These are phyloP conservation scores for Scaptomyza hsui DNA, from an alignment of 1,140 invertebrate genomes.

Conservation along the genomic window DNA sequence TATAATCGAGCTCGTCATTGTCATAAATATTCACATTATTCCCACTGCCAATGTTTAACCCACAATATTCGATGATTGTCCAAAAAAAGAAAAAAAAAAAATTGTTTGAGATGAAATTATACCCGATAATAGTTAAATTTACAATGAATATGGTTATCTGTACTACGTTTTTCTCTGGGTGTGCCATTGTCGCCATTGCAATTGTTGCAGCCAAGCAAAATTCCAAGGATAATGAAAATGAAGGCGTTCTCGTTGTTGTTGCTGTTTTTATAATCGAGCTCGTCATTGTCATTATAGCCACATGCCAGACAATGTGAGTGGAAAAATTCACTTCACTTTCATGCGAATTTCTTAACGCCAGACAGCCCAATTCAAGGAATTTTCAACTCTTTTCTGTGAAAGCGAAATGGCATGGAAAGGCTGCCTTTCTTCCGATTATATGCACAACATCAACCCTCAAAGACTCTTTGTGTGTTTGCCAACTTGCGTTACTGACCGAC, in stretches of 20 bases:
- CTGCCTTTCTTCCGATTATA: background rate
- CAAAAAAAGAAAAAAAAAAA: background rate
- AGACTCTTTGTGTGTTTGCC: background rate
- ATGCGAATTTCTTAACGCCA: too few relatives aligned
- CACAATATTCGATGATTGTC: too few relatives aligned
- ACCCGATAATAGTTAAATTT: too few relatives aligned
- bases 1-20: constrained; percentile 42
- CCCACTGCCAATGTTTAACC: too few relatives aligned
- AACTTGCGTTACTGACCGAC: background rate
- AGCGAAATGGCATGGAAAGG: too few relatives aligned
- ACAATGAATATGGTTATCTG: too few relatives aligned
- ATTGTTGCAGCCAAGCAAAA: constrained; percentile 43
- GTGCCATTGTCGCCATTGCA: constrained; percentile 53
- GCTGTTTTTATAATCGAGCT: constrained; percentile 42
- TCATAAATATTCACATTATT: too few relatives aligned
- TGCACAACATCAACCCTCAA: too few relatives aligned
- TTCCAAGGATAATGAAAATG: constrained; percentile 78
- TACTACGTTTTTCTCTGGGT: too few relatives aligned
- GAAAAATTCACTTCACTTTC: background rate
- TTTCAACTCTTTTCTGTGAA: too few relatives aligned
- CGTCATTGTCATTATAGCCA: constrained; percentile 44
- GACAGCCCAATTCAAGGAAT: too few relatives aligned
- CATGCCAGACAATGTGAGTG: constrained; percentile 34
- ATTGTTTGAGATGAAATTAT: too few relatives aligned
- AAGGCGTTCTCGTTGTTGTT: constrained; percentile 25